Evolutionary conservation across 2,888 invertebrate species (phyloP).

Genomic region (Pandemis corylana): DNA sequence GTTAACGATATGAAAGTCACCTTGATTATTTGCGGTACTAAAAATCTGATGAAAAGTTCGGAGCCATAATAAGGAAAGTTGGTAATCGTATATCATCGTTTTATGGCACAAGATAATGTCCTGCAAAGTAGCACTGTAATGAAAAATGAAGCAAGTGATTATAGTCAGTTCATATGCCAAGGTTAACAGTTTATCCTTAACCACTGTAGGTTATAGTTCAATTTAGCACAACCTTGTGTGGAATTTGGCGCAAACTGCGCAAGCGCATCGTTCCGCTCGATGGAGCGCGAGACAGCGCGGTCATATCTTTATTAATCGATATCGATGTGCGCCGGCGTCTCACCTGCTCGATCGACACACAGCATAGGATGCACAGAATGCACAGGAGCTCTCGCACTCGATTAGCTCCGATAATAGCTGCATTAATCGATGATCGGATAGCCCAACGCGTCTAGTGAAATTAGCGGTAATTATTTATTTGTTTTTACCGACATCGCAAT

Average conservation of each 20-base stretch:
- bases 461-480: neutral
- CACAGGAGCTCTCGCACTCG: conserved; percentile 15
- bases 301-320: conserved; percentile 7
- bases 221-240: conserved; percentile 3
- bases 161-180: neutral
- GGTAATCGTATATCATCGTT: neutral
- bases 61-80: neutral
- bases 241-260: conserved; percentile 25
- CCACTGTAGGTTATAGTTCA: neutral
- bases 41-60: neutral
- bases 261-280: conserved; percentile 21
- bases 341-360: conserved; percentile 10
- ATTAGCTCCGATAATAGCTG: conserved; percentile 21
- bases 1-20: neutral
- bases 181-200: neutral
- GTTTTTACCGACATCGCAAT: conserved; percentile 2
- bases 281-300: neutral
- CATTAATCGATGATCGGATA: conserved; percentile 9
- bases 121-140: neutral
- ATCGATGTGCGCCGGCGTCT: neutral
- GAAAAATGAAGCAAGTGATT: too few species aligned
- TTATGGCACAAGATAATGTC: neutral
- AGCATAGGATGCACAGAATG: too few species aligned
- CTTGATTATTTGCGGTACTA: neutral
- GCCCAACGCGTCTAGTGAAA: neutral